Evolutionary conservation across 2,797 vertebrate species (phyloP), one percentile per base, ranked within the genome.

Genomic region (Salarias fasciatus): DNA sequence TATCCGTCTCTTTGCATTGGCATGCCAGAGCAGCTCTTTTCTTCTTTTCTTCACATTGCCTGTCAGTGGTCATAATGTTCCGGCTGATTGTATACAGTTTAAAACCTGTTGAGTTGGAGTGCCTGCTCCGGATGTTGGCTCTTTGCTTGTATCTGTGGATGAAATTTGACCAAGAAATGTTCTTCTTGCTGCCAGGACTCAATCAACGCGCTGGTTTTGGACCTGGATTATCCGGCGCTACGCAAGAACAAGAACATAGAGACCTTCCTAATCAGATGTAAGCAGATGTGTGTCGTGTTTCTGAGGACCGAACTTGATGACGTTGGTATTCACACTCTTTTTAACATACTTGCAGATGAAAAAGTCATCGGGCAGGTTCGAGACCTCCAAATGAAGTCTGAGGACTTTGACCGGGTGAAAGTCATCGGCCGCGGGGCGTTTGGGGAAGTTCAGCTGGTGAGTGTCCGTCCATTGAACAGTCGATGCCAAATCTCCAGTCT

Each of bases 241-340:
- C 95, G 97, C 78, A 99, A 99, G 91, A 99, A 99, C 91, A 99
- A 99, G 91, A 99, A 99, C 86, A 98, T 99, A 1, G 98, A 99
- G 84, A 98, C 95, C 75, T 99, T 99, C 89, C 83, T 99, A 87
- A 96, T 95, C 87, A 94, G 96, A 96, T 98, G 98, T 98, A 89
- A 97, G 97, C 96, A 66, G 7, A 15, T 40, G 67, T 37, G 18
- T 50, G 6, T 63, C 53, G 45, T 48, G 4, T 37, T 37, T 37
- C 36, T 10, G 36, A 6, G 37, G 37, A 11, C 36, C 37, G 11
- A 37, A 10, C 3, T 24, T 2, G 18, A 24, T 24, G 18, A 24
- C 18, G n/a, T 24, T 18, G 24, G 18, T 24, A 18, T 24, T 24
- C 18, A 24, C 18, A 24, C 3, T 18, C 18, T 24, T 24, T 18